A percentile compares a stretch with the other conserved stretches of the same genome.
phyloP scores from a whole-genome alignment of 2,797 vertebrate genomes.

The Orestias chungarensis region DNA sequence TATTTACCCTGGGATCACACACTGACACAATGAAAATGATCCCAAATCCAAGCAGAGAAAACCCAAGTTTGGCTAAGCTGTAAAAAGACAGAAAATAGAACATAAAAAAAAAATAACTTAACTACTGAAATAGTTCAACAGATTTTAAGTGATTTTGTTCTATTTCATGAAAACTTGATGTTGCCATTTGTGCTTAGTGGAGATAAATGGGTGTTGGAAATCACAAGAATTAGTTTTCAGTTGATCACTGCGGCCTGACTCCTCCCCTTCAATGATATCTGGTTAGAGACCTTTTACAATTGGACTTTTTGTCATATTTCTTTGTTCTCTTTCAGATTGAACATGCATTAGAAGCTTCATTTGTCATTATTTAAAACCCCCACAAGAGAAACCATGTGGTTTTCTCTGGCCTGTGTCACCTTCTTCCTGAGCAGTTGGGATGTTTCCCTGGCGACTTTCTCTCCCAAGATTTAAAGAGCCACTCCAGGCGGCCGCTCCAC shows the following conservation, averaged over 20 bases:
- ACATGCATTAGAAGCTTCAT: no score
- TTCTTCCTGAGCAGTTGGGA: slow-evolving; percentile 54
- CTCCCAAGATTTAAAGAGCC: slow-evolving; percentile 52
- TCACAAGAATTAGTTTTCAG: no score
- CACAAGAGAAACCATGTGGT: neutral
- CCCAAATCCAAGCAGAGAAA: slow-evolving; percentile 71
- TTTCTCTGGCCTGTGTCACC: slow-evolving; percentile 42
- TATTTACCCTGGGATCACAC: slow-evolving; percentile 75
- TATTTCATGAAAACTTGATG: no score
- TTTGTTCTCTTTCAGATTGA: neutral
- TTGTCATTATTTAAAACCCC: neutral
- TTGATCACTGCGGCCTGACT: no score
- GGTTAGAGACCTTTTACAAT: neutral
- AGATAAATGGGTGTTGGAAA: no score
- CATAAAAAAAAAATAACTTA: neutral
- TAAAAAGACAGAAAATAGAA: slow-evolving; percentile 11
- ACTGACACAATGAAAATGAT: slow-evolving; percentile 74
- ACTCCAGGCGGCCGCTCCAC: slow-evolving; percentile 56
- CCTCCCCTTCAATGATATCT: no score
- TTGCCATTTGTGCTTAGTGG: no score
- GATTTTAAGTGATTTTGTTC: no score
- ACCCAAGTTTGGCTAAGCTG: slow-evolving; percentile 63
- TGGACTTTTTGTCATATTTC: neutral
- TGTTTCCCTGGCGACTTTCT: slow-evolving; percentile 48
- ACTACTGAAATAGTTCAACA: neutral